These are phyloP conservation scores for Glaucopsyche alexis DNA, from an alignment of 2,888 invertebrate species.

Conservation along the genomic window DNA sequence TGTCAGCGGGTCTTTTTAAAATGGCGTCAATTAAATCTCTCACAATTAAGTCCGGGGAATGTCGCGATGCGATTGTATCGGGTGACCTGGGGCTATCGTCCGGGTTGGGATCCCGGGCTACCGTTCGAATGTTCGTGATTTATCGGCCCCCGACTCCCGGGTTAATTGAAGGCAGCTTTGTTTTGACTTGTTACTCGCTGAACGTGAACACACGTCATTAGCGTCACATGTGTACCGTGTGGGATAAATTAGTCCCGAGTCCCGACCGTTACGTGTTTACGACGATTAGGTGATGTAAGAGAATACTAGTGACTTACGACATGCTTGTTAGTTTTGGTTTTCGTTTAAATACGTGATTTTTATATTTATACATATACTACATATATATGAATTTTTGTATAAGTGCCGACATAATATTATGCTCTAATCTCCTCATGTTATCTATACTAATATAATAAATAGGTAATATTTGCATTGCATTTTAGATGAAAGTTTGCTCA, in stretches of 20 bases:
- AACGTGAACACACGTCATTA: slow-evolving; percentile 41
- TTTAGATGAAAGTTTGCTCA: too few relatives aligned
- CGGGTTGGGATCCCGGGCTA: slow-evolving; percentile 62
- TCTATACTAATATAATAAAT: too few relatives aligned
- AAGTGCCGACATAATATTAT: too few relatives aligned
- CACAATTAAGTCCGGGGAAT: slow-evolving; percentile 69
- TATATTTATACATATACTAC: too few relatives aligned
- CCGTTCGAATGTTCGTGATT: slow-evolving; percentile 63
- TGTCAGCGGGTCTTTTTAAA: slow-evolving; percentile 40
- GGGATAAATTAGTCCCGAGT: slow-evolving; percentile 26
- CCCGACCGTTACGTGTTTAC: slow-evolving; percentile 23
- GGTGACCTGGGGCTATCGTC: slow-evolving; percentile 71
- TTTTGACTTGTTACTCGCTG: slow-evolving; percentile 41
- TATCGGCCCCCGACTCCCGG: slow-evolving; percentile 59
- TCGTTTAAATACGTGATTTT: too few relatives aligned
- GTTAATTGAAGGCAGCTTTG: slow-evolving; percentile 61
- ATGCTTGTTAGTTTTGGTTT: background rate
- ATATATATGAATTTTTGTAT: background rate
- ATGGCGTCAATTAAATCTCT: slow-evolving; percentile 65
- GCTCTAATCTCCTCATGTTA: too few relatives aligned
- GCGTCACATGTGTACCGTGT: slow-evolving; percentile 36
- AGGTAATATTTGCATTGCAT: too few relatives aligned
- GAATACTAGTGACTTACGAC: background rate
- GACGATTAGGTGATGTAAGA: slow-evolving; percentile 16
- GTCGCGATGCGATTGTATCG: slow-evolving; percentile 68